Conservation (phyloP, 2,888 invertebrate genomes). For the Muschampia plurimacula region DNA sequence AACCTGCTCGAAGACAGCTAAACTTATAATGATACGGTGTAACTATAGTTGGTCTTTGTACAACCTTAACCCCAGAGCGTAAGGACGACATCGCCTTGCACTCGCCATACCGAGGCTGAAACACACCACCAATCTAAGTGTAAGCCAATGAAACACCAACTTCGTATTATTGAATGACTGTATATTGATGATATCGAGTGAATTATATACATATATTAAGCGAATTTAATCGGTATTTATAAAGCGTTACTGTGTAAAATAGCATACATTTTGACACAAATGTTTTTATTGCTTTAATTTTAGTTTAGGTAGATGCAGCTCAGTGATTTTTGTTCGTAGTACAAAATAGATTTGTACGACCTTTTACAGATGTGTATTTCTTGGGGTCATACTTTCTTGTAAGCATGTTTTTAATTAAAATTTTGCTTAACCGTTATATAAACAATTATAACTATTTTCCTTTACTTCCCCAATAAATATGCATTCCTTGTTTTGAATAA, state of each 20-base stretch:
- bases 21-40: conserved; percentile 48
- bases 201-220: conserved; percentile 28
- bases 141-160: conserved; percentile 1
- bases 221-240: conserved; percentile 34
- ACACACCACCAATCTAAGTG: not conserved
- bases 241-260: conserved; percentile 31
- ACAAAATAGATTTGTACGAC: conserved; percentile 20
- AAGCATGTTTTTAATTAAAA: not conserved
- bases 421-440: not conserved
- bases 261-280: conserved; percentile 18
- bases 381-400: not conserved
- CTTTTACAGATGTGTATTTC: conserved; percentile 3
- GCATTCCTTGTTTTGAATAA: conserved; percentile 1
- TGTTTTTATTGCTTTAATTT: conserved; percentile 26
- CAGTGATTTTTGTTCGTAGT: conserved; percentile 26
- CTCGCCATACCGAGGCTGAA: conserved; percentile 26
- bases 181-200: not conserved
- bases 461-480: not conserved
- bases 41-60: conserved; percentile 17
- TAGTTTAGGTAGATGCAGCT: conserved; percentile 24
- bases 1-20: conserved; percentile 88
- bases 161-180: conserved; percentile 6
- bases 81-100: conserved; percentile 24
- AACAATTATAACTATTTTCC: not conserved
- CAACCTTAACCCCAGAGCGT: conserved; percentile 20